Evolutionary conservation across 2,888 invertebrate species (phyloP).

Genomic region (Caenorhabditis sp.): DNA sequence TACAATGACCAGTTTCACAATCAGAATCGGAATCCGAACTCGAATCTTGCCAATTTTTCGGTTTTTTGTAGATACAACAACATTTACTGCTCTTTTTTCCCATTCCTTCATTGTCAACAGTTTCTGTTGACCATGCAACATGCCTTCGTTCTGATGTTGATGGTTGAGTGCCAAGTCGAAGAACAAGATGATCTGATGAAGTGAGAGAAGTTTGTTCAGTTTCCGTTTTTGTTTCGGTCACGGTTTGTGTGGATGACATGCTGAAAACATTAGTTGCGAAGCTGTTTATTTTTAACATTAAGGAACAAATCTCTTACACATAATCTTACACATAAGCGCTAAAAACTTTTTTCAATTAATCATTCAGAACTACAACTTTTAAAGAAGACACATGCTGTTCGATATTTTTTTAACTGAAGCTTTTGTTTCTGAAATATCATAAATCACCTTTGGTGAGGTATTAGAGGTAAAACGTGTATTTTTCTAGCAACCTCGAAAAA

Average conservation of each 20-base stretch:
- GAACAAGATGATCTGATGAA: conserved; percentile 15
- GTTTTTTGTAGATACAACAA: conserved; percentile 69
- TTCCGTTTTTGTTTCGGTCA: conserved; percentile 20
- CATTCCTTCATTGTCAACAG: conserved; percentile 66
- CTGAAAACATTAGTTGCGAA: conserved; percentile 1
- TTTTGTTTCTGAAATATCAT: too few species aligned
- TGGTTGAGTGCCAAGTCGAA: conserved; percentile 13
- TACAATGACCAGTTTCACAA: conserved; percentile 69
- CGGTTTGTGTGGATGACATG: conserved; percentile 23
- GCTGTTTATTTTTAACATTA: neutral
- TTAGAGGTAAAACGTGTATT: too few species aligned
- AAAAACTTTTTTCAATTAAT: too few species aligned
- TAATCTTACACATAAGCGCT: too few species aligned
- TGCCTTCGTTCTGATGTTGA: conserved; percentile 36
- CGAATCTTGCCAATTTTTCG: conserved; percentile 63
- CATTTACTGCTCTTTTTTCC: conserved; percentile 69
- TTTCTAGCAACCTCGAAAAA: neutral
- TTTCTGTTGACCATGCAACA: conserved; percentile 51
- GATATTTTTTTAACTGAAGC: too few species aligned
- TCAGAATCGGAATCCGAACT: conserved; percentile 54
- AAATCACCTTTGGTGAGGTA: too few species aligned
- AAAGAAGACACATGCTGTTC: too few species aligned
- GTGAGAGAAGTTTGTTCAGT: conserved; percentile 2
- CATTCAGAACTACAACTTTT: too few species aligned
- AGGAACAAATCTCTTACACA: neutral